Conservation (phyloP, 2,888 invertebrate genomes). For the Thymelicus sylvestris region DNA sequence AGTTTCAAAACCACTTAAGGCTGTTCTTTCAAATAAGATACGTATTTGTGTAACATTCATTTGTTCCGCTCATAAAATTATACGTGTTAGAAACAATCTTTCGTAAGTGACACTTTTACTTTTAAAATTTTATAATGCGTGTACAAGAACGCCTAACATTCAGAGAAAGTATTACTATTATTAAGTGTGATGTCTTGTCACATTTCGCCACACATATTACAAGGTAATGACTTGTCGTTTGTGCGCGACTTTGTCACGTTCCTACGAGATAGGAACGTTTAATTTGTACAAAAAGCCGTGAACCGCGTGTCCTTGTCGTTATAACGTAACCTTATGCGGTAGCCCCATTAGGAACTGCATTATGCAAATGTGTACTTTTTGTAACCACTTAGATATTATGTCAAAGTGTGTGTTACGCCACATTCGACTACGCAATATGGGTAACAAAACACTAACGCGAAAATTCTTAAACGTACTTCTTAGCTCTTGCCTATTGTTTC, state of each 20-base stretch:
- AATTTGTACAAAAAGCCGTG: conserved; percentile 9
- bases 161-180: conserved; percentile 53
- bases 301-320: conserved; percentile 16
- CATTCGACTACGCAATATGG: conserved; percentile 43
- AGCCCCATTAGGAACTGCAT: conserved; percentile 21
- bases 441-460: conserved; percentile 39
- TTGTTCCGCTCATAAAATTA: conserved; percentile 30
- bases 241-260: conserved; percentile 39
- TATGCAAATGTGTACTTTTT: conserved; percentile 27
- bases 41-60: conserved; percentile 19
- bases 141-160: conserved; percentile 43
- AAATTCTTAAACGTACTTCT: conserved; percentile 22
- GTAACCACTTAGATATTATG: conserved; percentile 43
- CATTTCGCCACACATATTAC: conserved; percentile 43
- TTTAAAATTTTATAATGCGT: conserved; percentile 50
- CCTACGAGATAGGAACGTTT: conserved; percentile 1
- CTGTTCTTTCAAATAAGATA: conserved; percentile 14
- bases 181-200: conserved; percentile 50
- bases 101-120: conserved; percentile 71
- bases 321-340: conserved; percentile 16
- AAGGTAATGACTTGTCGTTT: conserved; percentile 39
- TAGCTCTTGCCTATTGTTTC: conserved; percentile 34
- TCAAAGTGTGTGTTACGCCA: conserved; percentile 42
- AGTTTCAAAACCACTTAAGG: conserved; percentile 15
- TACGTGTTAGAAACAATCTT: conserved; percentile 50